Percentiles rank a stretch among this genome's conserved stretches.
These are phyloP conservation scores for Pedicia rivosa DNA, from an alignment of 2,888 invertebrate species.

Conservation along the genomic window DNA sequence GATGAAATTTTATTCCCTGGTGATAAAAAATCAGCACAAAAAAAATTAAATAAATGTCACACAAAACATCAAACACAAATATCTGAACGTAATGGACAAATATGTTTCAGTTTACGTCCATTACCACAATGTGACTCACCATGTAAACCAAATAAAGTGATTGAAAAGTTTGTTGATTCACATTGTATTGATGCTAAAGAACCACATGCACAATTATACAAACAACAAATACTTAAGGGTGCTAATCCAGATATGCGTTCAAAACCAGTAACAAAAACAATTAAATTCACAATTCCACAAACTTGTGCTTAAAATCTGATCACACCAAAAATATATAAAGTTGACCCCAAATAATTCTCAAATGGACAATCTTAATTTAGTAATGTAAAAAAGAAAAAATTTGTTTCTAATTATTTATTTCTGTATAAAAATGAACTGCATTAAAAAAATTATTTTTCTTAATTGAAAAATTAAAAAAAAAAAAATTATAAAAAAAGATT, in stretches of 20 bases:
- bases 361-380: no score
- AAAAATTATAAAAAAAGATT: no score
- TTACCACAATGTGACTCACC: slow-evolving; percentile 37
- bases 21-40: background rate
- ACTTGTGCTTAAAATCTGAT: no score
- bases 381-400: no score
- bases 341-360: no score
- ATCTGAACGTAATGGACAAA: slow-evolving; percentile 34
- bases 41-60: slow-evolving; percentile 13
- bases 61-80: slow-evolving; percentile 34
- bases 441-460: no score
- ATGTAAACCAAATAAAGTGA: slow-evolving; percentile 31
- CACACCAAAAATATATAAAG: no score
- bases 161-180: slow-evolving; percentile 32
- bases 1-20: no score
- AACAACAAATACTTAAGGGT: slow-evolving; percentile 31
- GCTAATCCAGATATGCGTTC: slow-evolving; percentile 34
- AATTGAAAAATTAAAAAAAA: no score
- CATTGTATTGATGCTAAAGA: slow-evolving; percentile 27
- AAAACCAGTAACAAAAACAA: slow-evolving; percentile 24
- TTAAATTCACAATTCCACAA: slow-evolving; percentile 26
- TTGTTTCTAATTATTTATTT: no score
- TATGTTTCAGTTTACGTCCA: slow-evolving; percentile 43
- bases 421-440: no score
- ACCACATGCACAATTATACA: slow-evolving; percentile 15